A percentile compares a stretch with the other conserved stretches of the same genome.
Evolutionary conservation across 2,888 invertebrate genomes (phyloP).

Genomic region (Pharmacophagus antenor): DNA sequence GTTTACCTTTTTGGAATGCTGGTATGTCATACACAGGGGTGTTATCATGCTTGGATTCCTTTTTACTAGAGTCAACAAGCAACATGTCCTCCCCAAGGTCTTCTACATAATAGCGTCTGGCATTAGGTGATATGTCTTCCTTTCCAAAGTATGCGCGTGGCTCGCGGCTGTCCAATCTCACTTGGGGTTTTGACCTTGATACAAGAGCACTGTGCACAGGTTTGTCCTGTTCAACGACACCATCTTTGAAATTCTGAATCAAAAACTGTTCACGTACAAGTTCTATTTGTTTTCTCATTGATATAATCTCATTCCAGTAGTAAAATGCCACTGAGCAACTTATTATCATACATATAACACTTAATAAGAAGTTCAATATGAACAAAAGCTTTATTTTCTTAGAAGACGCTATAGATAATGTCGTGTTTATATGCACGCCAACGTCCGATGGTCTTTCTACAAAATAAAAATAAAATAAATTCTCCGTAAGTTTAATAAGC

Average conservation of each 20-base stretch:
- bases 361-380: slow-evolving; percentile 67
- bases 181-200: slow-evolving; percentile 42
- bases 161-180: slow-evolving; percentile 46
- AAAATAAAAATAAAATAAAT: slow-evolving; percentile 38
- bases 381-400: slow-evolving; percentile 74
- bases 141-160: slow-evolving; percentile 47
- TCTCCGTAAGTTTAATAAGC: neutral
- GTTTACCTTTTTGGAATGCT: slow-evolving; percentile 58
- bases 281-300: slow-evolving; percentile 65
- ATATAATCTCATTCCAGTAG: slow-evolving; percentile 70
- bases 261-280: slow-evolving; percentile 60
- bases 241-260: slow-evolving; percentile 50
- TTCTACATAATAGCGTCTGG: slow-evolving; percentile 62
- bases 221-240: slow-evolving; percentile 41
- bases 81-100: slow-evolving; percentile 67
- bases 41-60: slow-evolving; percentile 50
- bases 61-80: slow-evolving; percentile 66
- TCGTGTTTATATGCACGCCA: slow-evolving; percentile 74
- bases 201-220: slow-evolving; percentile 55
- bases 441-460: slow-evolving; percentile 69
- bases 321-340: slow-evolving; percentile 67
- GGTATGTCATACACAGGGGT: slow-evolving; percentile 47
- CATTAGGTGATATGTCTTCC: slow-evolving; percentile 43
- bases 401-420: slow-evolving; percentile 74
- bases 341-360: slow-evolving; percentile 64